phyloP scores from a whole-genome alignment of 64 coral and sea anemone species.

The Hydrozoanthus tunicans region DNA sequence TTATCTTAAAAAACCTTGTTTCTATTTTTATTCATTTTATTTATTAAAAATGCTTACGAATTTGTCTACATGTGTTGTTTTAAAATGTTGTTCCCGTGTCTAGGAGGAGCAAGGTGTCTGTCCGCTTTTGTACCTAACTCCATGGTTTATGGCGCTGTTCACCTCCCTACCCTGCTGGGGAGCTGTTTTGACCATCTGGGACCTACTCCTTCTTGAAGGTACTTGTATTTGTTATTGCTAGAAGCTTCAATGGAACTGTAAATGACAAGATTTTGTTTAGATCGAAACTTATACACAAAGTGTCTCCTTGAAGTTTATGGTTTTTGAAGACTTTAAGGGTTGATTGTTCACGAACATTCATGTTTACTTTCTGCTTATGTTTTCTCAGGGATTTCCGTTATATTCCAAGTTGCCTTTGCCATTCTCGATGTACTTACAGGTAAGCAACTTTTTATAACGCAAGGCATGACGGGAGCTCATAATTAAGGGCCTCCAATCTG shows the following conservation, averaged over 20 bases:
- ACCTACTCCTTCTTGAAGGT: slow-evolving; percentile 90
- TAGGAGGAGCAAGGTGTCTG: slow-evolving; percentile 69
- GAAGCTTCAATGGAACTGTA: background rate
- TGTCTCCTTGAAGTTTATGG: too few species aligned
- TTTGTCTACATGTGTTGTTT: background rate
- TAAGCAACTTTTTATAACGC: slow-evolving; percentile 4
- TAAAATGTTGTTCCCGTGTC: background rate
- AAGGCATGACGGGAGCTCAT: background rate
- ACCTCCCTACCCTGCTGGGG: slow-evolving; percentile 94
- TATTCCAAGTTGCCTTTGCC: slow-evolving; percentile 84
- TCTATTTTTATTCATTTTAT: too few species aligned
- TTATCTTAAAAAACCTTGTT: too few species aligned
- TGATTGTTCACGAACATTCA: background rate
- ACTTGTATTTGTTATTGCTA: background rate
- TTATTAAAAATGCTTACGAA: too few species aligned
- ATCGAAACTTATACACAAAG: too few species aligned
- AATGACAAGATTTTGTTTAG: background rate
- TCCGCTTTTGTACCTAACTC: slow-evolving; percentile 89
- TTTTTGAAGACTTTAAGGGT: background rate
- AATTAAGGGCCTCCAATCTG: background rate
- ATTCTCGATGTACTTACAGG: slow-evolving; percentile 76
- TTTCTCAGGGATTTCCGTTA: slow-evolving; percentile 70
- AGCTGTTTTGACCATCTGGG: slow-evolving; percentile 91
- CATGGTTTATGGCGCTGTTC: slow-evolving; percentile 96
- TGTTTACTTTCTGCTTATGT: background rate